A percentile compares a stretch with the other conserved stretches of the same genome.
phyloP scores from a whole-genome alignment of 2,797 vertebrate genomes.

The Xenopus petersii region DNA sequence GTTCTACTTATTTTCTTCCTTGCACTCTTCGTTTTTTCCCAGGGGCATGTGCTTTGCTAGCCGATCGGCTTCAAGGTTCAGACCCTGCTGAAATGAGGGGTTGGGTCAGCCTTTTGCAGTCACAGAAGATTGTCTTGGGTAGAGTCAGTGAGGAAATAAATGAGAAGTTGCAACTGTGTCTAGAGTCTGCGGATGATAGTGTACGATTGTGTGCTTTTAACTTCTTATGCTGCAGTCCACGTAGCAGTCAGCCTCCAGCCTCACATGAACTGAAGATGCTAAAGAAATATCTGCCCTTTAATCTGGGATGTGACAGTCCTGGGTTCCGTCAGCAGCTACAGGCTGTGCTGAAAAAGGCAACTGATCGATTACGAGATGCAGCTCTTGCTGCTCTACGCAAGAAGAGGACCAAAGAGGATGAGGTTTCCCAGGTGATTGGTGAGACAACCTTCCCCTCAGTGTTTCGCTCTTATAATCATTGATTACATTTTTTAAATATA shows the following conservation, averaged over 20 bases:
- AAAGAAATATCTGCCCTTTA: conserved; percentile 75
- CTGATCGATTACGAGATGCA: conserved; percentile 79
- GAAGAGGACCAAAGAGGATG: conserved; percentile 40
- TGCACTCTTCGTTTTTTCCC: conserved; percentile 78
- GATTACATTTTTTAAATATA: too few species aligned
- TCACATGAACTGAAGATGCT: conserved; percentile 65
- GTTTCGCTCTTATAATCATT: too few species aligned
- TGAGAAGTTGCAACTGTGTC: conserved; percentile 67
- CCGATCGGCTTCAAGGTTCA: conserved; percentile 56
- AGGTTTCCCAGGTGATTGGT: conserved; percentile 74
- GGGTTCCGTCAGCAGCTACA: conserved; percentile 86
- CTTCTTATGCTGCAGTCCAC: conserved; percentile 78
- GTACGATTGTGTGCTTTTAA: conserved; percentile 74
- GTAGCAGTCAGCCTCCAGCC: conserved; percentile 69
- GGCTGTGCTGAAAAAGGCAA: conserved; percentile 67
- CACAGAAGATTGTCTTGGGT: conserved; percentile 59
- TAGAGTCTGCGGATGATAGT: conserved; percentile 71
- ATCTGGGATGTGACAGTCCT: conserved; percentile 80
- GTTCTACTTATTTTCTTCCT: conserved; percentile 70
- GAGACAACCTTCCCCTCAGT: conserved; percentile 45
- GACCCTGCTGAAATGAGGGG: conserved; percentile 67
- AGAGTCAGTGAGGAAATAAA: conserved; percentile 54
- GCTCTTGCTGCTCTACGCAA: conserved; percentile 70
- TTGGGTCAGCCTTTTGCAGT: conserved; percentile 77
- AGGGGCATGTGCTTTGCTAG: conserved; percentile 58